These are phyloP conservation scores for Podabrus alpinus DNA, from an alignment of 2,888 invertebrate species.

Conservation along the genomic window DNA sequence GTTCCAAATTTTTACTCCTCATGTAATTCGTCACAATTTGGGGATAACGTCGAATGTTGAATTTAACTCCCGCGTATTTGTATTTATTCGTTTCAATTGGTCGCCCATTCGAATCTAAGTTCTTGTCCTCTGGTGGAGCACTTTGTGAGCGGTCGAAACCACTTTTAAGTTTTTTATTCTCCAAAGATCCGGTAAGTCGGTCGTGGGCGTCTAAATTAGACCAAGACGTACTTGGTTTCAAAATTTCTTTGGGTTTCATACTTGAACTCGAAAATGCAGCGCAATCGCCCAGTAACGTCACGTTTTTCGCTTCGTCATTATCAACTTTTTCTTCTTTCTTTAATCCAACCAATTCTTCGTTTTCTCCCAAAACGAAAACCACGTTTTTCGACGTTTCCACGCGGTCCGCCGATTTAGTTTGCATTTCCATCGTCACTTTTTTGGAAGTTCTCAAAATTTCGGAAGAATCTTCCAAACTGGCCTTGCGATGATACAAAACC, in stretches of 20 bases:
- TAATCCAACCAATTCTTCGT: conserved; percentile 69
- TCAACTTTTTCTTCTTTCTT: conserved; percentile 54
- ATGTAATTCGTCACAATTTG: conserved; percentile 76
- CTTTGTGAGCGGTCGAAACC: conserved; percentile 44
- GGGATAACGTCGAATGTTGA: conserved; percentile 74
- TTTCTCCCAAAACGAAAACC: conserved; percentile 72
- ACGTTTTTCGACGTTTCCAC: conserved; percentile 53
- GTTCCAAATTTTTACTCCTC: conserved; percentile 73
- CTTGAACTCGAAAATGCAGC: background rate
- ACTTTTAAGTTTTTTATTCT: conserved; percentile 8
- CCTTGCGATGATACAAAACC: conserved; percentile 36
- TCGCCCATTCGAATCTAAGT: conserved; percentile 28
- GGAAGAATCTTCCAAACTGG: conserved; percentile 19
- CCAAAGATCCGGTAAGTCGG: conserved; percentile 1
- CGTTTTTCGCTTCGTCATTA: background rate
- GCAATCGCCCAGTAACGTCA: no score
- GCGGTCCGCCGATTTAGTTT: conserved; percentile 14
- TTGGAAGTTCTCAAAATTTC: conserved; percentile 32
- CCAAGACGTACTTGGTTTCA: conserved; percentile 43
- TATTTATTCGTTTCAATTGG: conserved; percentile 46
- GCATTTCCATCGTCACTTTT: conserved; percentile 22
- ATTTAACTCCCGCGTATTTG: conserved; percentile 73
- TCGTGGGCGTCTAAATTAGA: conserved; percentile 23
- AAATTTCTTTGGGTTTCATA: background rate
- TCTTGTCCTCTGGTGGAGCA: conserved; percentile 45